These are phyloP conservation scores for Crax fasciolata DNA, from an alignment of 2,797 vertebrate genomes.

Conservation along the genomic window DNA sequence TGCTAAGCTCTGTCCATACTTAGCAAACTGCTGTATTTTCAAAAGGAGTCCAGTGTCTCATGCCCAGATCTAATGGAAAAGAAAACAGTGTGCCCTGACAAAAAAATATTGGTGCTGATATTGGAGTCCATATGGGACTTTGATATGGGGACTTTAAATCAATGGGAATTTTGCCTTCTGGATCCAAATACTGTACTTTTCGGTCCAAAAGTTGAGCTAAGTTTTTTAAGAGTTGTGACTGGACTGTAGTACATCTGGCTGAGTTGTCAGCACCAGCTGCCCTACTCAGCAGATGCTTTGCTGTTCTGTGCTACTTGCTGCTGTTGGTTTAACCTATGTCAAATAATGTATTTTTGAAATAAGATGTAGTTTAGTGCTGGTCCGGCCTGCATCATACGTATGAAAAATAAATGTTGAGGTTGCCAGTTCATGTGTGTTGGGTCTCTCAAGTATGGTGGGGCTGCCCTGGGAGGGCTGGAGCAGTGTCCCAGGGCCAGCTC, in stretches of 20 bases:
- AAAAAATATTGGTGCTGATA: not conserved
- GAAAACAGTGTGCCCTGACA: not conserved
- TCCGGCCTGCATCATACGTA: fast-evolving
- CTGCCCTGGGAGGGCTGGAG: not conserved
- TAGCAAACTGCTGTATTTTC: not conserved
- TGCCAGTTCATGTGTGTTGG: not conserved
- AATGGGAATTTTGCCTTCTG: not conserved
- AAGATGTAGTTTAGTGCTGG: not conserved
- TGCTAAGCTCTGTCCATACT: not conserved
- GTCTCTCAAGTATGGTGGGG: not conserved
- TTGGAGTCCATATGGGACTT: not conserved
- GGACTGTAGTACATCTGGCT: no score
- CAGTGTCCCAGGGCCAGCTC: not conserved
- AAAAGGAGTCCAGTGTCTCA: not conserved
- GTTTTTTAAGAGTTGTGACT: not conserved
- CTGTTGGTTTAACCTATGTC: no score
- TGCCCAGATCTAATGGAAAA: not conserved
- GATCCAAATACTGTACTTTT: not conserved
- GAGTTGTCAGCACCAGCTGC: not conserved
- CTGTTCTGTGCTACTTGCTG: no score
- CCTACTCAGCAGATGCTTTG: not conserved
- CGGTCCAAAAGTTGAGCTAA: not conserved
- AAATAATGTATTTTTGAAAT: not conserved
- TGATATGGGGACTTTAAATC: fast-evolving
- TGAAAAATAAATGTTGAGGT: not conserved